phyloP scores from a whole-genome alignment of 2,888 invertebrate species.

The Zygothrica quintamaculata region DNA sequence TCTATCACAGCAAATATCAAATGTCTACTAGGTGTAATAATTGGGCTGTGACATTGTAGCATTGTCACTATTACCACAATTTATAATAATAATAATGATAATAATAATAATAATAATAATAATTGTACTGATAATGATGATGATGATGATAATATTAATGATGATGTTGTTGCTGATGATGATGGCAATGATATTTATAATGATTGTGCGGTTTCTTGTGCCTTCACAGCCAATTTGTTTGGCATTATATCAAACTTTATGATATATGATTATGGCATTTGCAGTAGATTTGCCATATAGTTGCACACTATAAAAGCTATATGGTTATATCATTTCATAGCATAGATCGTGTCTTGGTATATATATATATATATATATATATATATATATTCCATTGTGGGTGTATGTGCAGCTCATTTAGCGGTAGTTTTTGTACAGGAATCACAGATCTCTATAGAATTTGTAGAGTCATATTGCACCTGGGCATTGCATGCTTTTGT shows the following conservation, averaged over 20 bases:
- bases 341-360: no score
- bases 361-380: no score
- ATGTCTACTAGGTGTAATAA: slow-evolving; percentile 51
- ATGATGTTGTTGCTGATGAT: slow-evolving; percentile 35
- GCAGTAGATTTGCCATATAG: slow-evolving; percentile 34
- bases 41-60: slow-evolving; percentile 31
- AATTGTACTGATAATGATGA: slow-evolving; percentile 38
- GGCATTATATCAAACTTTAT: slow-evolving; percentile 34
- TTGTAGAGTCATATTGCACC: no score
- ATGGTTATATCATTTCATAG: no score
- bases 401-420: no score
- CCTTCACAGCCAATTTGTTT: slow-evolving; percentile 47
- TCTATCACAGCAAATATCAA: slow-evolving; percentile 53
- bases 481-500: no score
- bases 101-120: slow-evolving; percentile 37
- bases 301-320: slow-evolving; percentile 2
- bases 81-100: slow-evolving; percentile 8
- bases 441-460: no score
- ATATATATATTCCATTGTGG: no score
- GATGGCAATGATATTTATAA: slow-evolving; percentile 33
- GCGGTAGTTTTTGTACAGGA: no score
- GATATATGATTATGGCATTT: slow-evolving; percentile 55
- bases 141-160: slow-evolving; percentile 35
- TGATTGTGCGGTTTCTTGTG: slow-evolving; percentile 22
- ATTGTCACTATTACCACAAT: slow-evolving; percentile 33